Conservation (phyloP, 2,888 invertebrate species). For the Drosophila monieri region DNA sequence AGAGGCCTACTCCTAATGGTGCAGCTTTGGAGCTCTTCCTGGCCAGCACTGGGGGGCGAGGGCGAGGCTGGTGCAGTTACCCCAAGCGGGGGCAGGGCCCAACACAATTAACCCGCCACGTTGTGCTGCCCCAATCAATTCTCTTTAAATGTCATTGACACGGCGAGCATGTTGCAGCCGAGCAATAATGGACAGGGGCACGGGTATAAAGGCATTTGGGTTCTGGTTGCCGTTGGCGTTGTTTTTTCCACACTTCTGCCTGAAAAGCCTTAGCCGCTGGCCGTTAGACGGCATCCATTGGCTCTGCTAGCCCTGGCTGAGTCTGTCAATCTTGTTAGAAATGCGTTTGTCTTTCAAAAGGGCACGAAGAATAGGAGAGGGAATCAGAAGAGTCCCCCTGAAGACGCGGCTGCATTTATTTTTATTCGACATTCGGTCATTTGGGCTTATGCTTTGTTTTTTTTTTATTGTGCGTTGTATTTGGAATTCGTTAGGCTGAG, state of each 20-base stretch:
- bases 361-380: constrained; percentile 25
- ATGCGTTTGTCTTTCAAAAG: constrained; percentile 48
- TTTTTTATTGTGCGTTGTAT: constrained; percentile 11
- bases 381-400: constrained; percentile 8
- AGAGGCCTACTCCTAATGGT: constrained; percentile 1
- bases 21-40: not conserved
- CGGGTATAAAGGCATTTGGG: constrained; percentile 17
- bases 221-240: not conserved
- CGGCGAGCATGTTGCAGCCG: constrained; percentile 26
- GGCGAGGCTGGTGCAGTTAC: constrained; percentile 8
- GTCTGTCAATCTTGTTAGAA: constrained; percentile 53
- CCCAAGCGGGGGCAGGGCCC: constrained; percentile 49
- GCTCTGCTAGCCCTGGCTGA: constrained; percentile 23
- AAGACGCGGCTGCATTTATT: constrained; percentile 48
- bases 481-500: constrained; percentile 15
- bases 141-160: constrained; percentile 38
- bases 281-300: constrained; percentile 15
- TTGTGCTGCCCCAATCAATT: constrained; percentile 33
- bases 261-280: constrained; percentile 6
- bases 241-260: not conserved
- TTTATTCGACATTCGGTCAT: constrained; percentile 49
- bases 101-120: constrained; percentile 66
- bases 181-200: constrained; percentile 21
- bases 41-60: not conserved
- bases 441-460: constrained; percentile 63